A percentile compares a stretch with the other conserved stretches of the same genome.
Conservation (phyloP, 1,140 invertebrate species). For the Drosophila bocki region DNA sequence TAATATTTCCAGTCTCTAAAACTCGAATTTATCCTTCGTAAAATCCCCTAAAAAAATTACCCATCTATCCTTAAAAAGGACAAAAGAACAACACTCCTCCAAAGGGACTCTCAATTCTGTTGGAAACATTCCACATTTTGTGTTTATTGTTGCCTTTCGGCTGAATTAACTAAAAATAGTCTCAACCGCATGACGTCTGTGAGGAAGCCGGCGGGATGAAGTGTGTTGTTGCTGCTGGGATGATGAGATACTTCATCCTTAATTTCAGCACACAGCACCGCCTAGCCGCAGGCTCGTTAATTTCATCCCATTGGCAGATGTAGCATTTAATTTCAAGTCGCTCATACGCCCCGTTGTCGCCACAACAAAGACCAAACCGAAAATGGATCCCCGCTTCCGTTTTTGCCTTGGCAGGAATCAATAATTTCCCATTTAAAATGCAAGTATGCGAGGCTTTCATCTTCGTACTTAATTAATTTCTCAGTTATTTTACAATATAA, state of each 20-base stretch:
- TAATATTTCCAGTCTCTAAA: background rate
- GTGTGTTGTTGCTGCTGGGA: background rate
- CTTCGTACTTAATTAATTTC: constrained; percentile 15
- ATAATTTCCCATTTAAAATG: constrained; percentile 68
- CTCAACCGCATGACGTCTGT: constrained; percentile 47
- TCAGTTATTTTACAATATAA: background rate
- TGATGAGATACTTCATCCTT: constrained; percentile 19
- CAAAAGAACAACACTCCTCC: background rate
- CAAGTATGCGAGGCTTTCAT: constrained; percentile 58
- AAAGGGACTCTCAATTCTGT: constrained; percentile 44
- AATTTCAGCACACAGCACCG: constrained; percentile 35
- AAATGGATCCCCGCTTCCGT: constrained; percentile 36
- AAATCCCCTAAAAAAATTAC: background rate
- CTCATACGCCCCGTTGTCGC: constrained; percentile 59
- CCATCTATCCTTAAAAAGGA: background rate
- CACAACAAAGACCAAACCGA: constrained; percentile 16
- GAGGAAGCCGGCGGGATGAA: background rate
- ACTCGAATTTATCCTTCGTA: background rate
- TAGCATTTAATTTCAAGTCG: constrained; percentile 54
- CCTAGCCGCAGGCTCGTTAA: constrained; percentile 39
- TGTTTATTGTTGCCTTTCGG: constrained; percentile 32
- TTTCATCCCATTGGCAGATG: constrained; percentile 17
- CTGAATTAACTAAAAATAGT: constrained; percentile 74
- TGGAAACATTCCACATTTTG: constrained; percentile 46
- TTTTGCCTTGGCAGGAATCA: constrained; percentile 28